These are phyloP conservation scores for Drosophila ohnishii DNA, from an alignment of 1,140 invertebrate species.

Conservation along the genomic window DNA sequence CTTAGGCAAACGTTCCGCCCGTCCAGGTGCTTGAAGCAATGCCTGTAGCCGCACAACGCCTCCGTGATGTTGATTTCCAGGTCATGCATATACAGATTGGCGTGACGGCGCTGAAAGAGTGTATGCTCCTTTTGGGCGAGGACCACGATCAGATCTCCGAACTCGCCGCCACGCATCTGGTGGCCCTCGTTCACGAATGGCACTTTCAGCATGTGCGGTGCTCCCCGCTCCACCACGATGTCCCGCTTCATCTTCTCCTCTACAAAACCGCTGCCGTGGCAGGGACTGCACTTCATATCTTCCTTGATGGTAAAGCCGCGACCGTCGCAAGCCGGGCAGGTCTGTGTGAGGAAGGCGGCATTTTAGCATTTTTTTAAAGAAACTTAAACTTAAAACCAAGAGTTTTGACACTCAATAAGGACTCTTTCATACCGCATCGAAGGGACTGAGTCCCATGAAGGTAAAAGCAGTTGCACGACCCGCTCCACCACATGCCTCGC, in stretches of 20 bases:
- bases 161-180: constrained; percentile 91
- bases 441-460: constrained; percentile 67
- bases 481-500: constrained; percentile 57
- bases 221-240: constrained; percentile 95
- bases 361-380: neutral
- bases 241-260: constrained; percentile 92
- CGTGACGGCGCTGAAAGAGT: constrained; percentile 89
- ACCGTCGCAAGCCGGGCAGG: constrained; percentile 88
- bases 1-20: constrained; percentile 90
- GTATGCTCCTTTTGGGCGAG: constrained; percentile 92
- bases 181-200: constrained; percentile 94
- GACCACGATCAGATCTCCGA: constrained; percentile 95
- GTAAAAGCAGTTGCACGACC: constrained; percentile 62
- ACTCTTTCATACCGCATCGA: constrained; percentile 59
- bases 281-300: constrained; percentile 91
- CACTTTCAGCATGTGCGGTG: constrained; percentile 94
- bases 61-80: constrained; percentile 90
- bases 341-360: constrained; percentile 13
- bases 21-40: constrained; percentile 93
- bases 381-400: neutral
- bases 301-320: constrained; percentile 90
- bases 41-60: constrained; percentile 94
- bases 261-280: constrained; percentile 91
- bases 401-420: neutral
- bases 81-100: constrained; percentile 90